Evolutionary conservation across 2,797 vertebrate genomes (phyloP), one percentile per base, ranked within the genome.

Genomic region (Channallabes apus): DNA sequence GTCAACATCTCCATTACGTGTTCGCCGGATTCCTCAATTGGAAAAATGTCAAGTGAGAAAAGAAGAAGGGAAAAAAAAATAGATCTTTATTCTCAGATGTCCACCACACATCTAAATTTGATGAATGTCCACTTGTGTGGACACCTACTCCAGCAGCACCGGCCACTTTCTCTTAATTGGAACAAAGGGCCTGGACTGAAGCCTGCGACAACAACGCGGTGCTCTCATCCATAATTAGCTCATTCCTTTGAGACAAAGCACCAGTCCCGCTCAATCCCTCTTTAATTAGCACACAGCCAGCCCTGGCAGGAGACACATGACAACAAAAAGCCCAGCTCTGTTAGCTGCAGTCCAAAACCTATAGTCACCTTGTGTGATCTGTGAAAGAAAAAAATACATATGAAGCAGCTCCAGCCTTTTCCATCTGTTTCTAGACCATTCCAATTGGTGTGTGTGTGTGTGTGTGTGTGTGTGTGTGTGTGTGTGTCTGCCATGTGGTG

Each of bases 241-340:
- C 62, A 15, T n/a, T 87, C 84, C 75, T 86, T 83, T 3, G 88
- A 85, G 88, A 89, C 41, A 54, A 67, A 86, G 58, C 78, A 80
- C 84, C 73, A 69, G 79, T 80, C 71, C 76, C 67, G 83, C 82
- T 82, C 78, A 89, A 75, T 87, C 86, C 84, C 87, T 73, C 82
- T 89, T 89, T 89, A 89, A 87, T 87, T 87, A 87, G 84, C 88
- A 82, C 86, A 87, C 80, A 64, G 88, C 65, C 80, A 84, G 71
- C 5, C 15, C 81, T 71, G 29, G 80, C 75, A 61, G 56, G 69
- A 72, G 77, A 79, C 65, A 18, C 82, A 17, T 62, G 69, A 32
- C 73, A 73, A 82, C 41, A 77, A 76, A 81, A 82, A 80, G 38
- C 71, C 38, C 72, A 73, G 83, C 84, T 85, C 86, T 88, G 90